Evolutionary conservation across 1,140 invertebrate genomes (phyloP), one percentile per base, ranked within the genome.

Genomic region (Oreohelix idahoensis): DNA sequence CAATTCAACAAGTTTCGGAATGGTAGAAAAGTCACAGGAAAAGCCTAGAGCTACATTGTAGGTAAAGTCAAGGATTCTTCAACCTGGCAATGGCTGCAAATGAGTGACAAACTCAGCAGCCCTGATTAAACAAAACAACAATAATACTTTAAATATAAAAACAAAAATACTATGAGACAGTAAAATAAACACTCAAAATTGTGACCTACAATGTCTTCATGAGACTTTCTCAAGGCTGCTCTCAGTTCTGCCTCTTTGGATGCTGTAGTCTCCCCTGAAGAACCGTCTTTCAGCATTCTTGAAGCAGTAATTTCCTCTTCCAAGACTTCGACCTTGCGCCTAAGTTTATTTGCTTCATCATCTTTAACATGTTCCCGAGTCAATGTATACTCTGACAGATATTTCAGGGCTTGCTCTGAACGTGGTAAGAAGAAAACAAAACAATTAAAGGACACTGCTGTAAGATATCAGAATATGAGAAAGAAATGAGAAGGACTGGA

Each of bases 181-280:
- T 49, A 49, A 17, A 49, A 49, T 49, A 49, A 49, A 49, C 45
- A 49, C 17, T 5, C 53, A 58, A 2, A 5, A 58, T 49, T 49
- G 45, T 49, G 23, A 82, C 90, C 81, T 87, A 92, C 91, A 79
- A 91, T 86, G 84, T 92, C 91, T 80, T 87, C 85, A 26, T 89
- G 86, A 38, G 91, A 90, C 70, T 89, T 88, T 73, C 87, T 86
- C 42, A 92, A 77, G 2, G 89, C 86, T 29, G 81, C 77, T 81
- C 87, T 90, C 69, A 91, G 75, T 20, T 91, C 86, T 35, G 86
- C 84, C 69, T 90, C 90, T 87, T 38, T 83, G 32, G 15, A 66
- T 58, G 58, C 45, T 35, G 63, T 17, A 35, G 29, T 13, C 29
- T 66, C 63, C 20, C 63, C 63, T 66, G 63, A 29, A 32, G 63